A percentile compares a stretch with the other conserved stretches of the same genome.
Evolutionary conservation across 2,888 invertebrate species (phyloP).

Genomic region (Apodemia duryi): DNA sequence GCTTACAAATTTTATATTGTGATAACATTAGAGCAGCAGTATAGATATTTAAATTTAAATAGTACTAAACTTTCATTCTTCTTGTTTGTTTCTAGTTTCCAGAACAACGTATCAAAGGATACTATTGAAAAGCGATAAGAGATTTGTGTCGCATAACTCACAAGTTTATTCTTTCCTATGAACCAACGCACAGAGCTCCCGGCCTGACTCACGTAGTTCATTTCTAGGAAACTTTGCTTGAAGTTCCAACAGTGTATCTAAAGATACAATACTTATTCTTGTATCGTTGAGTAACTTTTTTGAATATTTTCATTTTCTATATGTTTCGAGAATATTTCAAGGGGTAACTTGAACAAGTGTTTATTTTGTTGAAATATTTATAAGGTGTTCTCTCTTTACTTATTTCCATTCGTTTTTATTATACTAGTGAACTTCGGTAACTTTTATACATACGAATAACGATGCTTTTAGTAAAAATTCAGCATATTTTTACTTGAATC

Average conservation of each 20-base stretch:
- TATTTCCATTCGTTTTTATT: neutral
- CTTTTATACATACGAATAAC: too few species aligned
- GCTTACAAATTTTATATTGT: too few species aligned
- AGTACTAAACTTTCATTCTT: neutral
- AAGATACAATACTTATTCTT: constrained; percentile 12
- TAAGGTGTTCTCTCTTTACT: neutral
- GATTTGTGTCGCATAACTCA: constrained; percentile 6
- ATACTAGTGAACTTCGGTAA: too few species aligned
- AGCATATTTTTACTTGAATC: too few species aligned
- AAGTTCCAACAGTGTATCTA: constrained; percentile 2
- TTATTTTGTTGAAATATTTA: neutral
- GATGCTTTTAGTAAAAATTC: too few species aligned
- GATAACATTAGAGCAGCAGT: neutral
- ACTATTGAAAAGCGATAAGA: neutral
- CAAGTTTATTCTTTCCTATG: constrained; percentile 8
- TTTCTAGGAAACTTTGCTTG: constrained; percentile 1
- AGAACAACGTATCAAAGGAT: neutral
- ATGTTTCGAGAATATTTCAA: neutral
- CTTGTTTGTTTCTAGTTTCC: neutral
- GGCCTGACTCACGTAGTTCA: constrained; percentile 4
- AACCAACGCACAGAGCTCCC: constrained; percentile 1
- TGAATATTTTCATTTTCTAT: constrained; percentile 1
- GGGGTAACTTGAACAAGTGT: neutral
- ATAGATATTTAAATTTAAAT: neutral
- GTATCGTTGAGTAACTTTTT: constrained; percentile 5